A percentile compares a stretch with the other conserved stretches of the same genome.
These are phyloP conservation scores for Panthera leo DNA, from an alignment of 2,113 vertebrate species.

Conservation along the genomic window DNA sequence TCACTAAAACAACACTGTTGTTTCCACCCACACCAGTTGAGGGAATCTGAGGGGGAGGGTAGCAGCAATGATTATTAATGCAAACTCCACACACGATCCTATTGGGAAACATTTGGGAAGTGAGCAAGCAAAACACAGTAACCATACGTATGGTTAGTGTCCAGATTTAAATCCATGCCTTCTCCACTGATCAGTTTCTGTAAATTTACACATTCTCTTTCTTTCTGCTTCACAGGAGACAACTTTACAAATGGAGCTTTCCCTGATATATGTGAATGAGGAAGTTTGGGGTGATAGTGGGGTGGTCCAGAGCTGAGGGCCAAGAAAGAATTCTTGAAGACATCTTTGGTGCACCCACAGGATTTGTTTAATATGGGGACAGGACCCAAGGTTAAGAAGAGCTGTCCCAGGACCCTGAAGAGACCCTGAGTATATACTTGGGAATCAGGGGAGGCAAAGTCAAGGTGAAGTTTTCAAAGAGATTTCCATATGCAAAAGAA, in stretches of 20 bases:
- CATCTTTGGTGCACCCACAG: too few species aligned
- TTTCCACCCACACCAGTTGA: neutral
- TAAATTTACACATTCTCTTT: neutral
- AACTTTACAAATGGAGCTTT: neutral
- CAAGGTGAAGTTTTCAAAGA: too few species aligned
- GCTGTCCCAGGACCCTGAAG: too few species aligned
- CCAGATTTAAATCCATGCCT: neutral
- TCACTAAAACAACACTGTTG: neutral
- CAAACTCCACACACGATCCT: neutral
- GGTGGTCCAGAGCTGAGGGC: too few species aligned
- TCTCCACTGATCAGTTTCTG: neutral
- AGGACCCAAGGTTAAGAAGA: too few species aligned
- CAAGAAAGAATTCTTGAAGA: too few species aligned
- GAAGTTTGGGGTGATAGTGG: too few species aligned
- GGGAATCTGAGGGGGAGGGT: neutral
- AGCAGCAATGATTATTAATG: neutral
- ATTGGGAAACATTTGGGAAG: neutral
- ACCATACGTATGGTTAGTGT: neutral
- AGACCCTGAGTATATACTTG: too few species aligned
- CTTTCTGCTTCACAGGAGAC: neutral
- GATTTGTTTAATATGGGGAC: too few species aligned
- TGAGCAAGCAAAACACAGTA: neutral
- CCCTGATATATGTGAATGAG: neutral
- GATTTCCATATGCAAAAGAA: too few species aligned
- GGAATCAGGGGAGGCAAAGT: too few species aligned